Evolutionary conservation across 2,888 invertebrate genomes (phyloP).

Genomic region (Aphodius sticticus): DNA sequence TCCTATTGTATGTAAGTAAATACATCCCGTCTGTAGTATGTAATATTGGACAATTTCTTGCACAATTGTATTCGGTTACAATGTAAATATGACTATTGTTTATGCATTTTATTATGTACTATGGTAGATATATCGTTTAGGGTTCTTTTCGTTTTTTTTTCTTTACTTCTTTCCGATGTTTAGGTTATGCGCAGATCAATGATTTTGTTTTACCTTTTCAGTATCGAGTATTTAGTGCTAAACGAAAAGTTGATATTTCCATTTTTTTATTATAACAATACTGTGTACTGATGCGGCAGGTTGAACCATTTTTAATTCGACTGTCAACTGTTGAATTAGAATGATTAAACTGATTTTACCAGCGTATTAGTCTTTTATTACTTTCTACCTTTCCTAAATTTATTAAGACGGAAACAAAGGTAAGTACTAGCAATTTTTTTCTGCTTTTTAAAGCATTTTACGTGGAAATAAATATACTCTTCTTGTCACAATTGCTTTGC

Average conservation of each 20-base stretch:
- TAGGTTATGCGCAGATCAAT: slow-evolving; percentile 10
- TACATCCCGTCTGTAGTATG: slow-evolving; percentile 11
- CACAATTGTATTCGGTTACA: slow-evolving; percentile 29
- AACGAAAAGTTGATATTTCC: not conserved
- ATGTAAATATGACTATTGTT: slow-evolving; percentile 26
- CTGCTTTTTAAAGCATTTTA: too few relatives aligned
- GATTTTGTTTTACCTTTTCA: slow-evolving; percentile 21
- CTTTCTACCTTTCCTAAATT: not conserved
- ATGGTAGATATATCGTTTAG: slow-evolving; percentile 7
- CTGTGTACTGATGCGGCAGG: slow-evolving; percentile 10
- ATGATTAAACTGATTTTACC: slow-evolving; percentile 24
- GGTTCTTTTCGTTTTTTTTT: slow-evolving; percentile 16
- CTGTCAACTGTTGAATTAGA: not conserved
- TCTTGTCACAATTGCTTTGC: too few relatives aligned
- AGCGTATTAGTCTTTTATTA: not conserved
- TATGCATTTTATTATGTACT: slow-evolving; percentile 22
- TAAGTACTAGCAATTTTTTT: too few relatives aligned
- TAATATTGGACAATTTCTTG: slow-evolving; percentile 19
- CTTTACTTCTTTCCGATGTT: slow-evolving; percentile 7
- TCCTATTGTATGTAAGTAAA: slow-evolving; percentile 23
- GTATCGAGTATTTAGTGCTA: slow-evolving; percentile 11
- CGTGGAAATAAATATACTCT: too few relatives aligned
- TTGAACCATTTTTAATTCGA: slow-evolving; percentile 12
- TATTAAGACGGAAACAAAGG: not conserved
- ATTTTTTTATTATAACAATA: not conserved